Conservation (phyloP, 2,888 invertebrate genomes). For the Diaphora mendica region DNA sequence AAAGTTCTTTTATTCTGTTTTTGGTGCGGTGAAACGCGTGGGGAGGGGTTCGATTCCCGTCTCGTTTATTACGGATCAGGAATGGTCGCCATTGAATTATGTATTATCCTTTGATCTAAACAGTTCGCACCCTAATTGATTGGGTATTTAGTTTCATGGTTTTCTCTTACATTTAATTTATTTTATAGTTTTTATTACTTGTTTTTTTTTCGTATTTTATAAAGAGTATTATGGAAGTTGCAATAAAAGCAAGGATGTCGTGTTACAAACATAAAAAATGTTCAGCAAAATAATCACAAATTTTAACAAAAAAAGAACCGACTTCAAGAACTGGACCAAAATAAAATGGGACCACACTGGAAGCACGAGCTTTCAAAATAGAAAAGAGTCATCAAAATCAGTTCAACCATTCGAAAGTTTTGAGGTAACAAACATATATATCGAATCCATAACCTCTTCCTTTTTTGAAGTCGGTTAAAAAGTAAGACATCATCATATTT, state of each 20-base stretch:
- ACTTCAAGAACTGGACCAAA: too few relatives aligned
- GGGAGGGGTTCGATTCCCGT: slow-evolving; percentile 53
- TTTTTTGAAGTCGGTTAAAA: neutral
- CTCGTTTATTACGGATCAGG: slow-evolving; percentile 59
- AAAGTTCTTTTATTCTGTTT: slow-evolving; percentile 32
- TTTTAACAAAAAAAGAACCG: too few relatives aligned
- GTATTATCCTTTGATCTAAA: slow-evolving; percentile 54
- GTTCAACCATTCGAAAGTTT: too few relatives aligned
- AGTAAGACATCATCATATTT: neutral
- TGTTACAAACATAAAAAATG: neutral
- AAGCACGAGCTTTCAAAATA: too few relatives aligned
- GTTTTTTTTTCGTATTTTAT: neutral
- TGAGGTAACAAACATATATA: too few relatives aligned
- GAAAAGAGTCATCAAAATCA: too few relatives aligned
- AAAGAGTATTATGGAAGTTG: neutral
- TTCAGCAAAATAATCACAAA: neutral
- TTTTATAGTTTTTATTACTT: slow-evolving; percentile 8
- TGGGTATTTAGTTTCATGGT: slow-evolving; percentile 39
- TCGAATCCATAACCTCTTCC: too few relatives aligned
- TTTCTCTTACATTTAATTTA: slow-evolving; percentile 19
- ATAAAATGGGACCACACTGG: too few relatives aligned
- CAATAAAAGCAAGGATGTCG: neutral
- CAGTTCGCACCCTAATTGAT: slow-evolving; percentile 59
- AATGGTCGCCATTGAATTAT: slow-evolving; percentile 57
- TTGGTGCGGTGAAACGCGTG: slow-evolving; percentile 44